These are phyloP conservation scores for Pampus argenteus DNA, from an alignment of 2,797 vertebrate species.

Conservation along the genomic window DNA sequence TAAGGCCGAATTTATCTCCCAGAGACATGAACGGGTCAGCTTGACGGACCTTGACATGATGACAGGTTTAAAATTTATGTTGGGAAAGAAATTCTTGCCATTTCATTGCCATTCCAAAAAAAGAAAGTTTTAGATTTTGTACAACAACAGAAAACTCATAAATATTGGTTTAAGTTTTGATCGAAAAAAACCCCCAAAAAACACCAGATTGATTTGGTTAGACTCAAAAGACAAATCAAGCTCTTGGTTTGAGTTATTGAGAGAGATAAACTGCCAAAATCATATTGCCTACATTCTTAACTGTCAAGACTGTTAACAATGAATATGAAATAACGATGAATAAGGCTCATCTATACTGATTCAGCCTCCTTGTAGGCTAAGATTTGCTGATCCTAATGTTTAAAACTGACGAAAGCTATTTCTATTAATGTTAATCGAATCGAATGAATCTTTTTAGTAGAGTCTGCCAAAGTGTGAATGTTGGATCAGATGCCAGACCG, in stretches of 20 bases:
- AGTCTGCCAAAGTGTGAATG: conserved; percentile 60
- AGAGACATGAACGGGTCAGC: too few relatives aligned
- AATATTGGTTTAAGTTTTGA: neutral
- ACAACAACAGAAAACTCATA: neutral
- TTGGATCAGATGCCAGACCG: conserved; percentile 56
- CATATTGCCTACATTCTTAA: conserved; percentile 19
- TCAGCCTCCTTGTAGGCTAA: conserved; percentile 19
- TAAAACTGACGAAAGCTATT: conserved; percentile 38
- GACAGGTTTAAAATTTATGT: too few relatives aligned
- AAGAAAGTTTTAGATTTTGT: too few relatives aligned
- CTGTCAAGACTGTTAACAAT: conserved; percentile 22
- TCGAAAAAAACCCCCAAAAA: neutral
- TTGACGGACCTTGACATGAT: too few relatives aligned
- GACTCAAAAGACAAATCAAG: conserved; percentile 4
- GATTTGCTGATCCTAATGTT: conserved; percentile 45
- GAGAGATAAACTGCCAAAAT: conserved; percentile 19
- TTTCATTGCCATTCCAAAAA: too few relatives aligned
- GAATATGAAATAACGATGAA: conserved; percentile 17
- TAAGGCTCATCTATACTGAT: conserved; percentile 32
- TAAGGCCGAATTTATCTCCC: conserved; percentile 48
- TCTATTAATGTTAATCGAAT: conserved; percentile 65
- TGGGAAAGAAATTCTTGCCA: too few relatives aligned
- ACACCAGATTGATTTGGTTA: neutral
- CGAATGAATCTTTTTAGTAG: conserved; percentile 59
- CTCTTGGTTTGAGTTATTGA: conserved; percentile 5